Evolutionary conservation across 2,888 invertebrate genomes (phyloP), one percentile per base, ranked within the genome.

Genomic region (Mylabris sibirica): DNA sequence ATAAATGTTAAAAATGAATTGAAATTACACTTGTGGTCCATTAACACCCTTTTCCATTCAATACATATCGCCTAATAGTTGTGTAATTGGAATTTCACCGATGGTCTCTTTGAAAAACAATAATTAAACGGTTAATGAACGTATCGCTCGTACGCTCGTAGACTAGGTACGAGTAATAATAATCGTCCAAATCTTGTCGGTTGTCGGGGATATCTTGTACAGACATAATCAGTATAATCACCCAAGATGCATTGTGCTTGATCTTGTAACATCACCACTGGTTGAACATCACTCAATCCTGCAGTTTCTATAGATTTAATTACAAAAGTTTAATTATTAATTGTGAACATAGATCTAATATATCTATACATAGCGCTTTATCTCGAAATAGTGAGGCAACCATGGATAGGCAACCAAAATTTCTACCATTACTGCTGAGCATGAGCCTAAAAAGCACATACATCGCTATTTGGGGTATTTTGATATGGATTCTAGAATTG

Each of bases 231-330:
- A n/a, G n/a, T n/a, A n/a, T n/a, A n/a, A 84, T 97, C 97, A 0
- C 94, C 93, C 60, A 98, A 88, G 75, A 97, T 95, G 84, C 96
- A 96, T 80, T 97, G 96, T 0, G 96, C 96, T 85, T 97, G 97
- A 83, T 97, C 97, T 85, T 97, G 97, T 22, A 97, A 88, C 92
- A 95, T 95, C 85, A 97, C 96, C 12, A 97, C 95, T 0, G 96
- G 95, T 78, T 95, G 95, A 0, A 93, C 92, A 81, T 96, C 96
- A 74, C 92, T 91, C 57, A 97, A 85, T 0, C 95, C 94, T 0
- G 93, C 88, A 0, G 95, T 94, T 84, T 97, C 97, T 92, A n/a
- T n/a, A n/a, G n/a, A n/a, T n/a, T n/a, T n/a, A n/a, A n/a, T n/a
- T n/a, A n/a, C n/a, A n/a, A n/a, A n/a, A n/a, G n/a, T n/a, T n/a